Evolutionary conservation across 2,113 vertebrate species (phyloP).

Genomic region (Abramis brama): DNA sequence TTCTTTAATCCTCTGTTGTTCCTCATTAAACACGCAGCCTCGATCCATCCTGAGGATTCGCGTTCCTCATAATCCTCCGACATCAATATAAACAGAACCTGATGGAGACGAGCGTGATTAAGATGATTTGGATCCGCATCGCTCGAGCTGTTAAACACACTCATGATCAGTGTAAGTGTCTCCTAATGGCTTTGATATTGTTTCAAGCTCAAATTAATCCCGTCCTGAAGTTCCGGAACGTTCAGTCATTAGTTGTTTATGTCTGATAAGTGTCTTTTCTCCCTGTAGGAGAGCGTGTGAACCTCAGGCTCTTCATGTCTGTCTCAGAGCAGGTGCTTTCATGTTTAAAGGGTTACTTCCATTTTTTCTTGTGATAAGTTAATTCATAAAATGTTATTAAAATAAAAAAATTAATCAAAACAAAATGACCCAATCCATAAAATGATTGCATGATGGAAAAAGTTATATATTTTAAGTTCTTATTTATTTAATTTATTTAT

Average conservation of each 20-base stretch:
- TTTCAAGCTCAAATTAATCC: neutral
- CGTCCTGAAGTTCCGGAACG: too few relatives aligned
- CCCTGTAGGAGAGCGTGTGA: neutral
- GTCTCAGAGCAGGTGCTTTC: conserved; percentile 5
- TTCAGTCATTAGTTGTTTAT: neutral
- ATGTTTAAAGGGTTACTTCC: too few relatives aligned
- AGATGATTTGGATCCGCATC: conserved; percentile 15
- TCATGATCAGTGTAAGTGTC: neutral
- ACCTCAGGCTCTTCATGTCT: conserved; percentile 21
- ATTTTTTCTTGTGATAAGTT: too few relatives aligned
- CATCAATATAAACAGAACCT: neutral
- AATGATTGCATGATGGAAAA: too few relatives aligned
- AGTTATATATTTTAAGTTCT: too few relatives aligned
- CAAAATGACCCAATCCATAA: too few relatives aligned
- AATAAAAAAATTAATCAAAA: too few relatives aligned
- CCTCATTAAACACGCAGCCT: neutral
- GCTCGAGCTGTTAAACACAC: neutral
- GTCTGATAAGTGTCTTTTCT: neutral
- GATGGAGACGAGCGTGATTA: conserved; percentile 23
- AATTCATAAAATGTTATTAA: too few relatives aligned
- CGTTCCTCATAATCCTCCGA: neutral
- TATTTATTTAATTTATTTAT: too few relatives aligned
- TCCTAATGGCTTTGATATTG: neutral
- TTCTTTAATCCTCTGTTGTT: neutral
- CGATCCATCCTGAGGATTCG: neutral